Conservation (phyloP, 1,140 invertebrate genomes). For the Chelonus insularis region DNA sequence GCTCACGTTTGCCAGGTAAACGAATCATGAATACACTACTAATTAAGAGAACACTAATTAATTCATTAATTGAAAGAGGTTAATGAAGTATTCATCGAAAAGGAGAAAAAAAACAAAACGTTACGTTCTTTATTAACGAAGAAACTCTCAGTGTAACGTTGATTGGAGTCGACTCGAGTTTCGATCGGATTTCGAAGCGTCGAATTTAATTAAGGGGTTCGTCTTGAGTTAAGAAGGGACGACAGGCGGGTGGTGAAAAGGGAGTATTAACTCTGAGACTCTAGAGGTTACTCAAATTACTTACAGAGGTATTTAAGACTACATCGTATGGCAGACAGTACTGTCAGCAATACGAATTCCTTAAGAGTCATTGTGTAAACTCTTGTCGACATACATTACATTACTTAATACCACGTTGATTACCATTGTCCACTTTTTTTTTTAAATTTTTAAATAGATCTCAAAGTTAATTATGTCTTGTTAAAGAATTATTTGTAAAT, state of each 20-base stretch:
- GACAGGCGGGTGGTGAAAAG: neutral
- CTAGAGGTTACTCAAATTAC: slow-evolving; percentile 28
- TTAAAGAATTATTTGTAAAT: too few relatives aligned
- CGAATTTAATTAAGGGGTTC: slow-evolving; percentile 35
- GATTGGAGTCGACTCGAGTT: slow-evolving; percentile 30
- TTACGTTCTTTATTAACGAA: slow-evolving; percentile 16
- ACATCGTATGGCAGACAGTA: slow-evolving; percentile 38
- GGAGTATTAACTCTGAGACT: slow-evolving; percentile 28
- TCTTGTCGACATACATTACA: slow-evolving; percentile 22
- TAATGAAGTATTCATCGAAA: slow-evolving; percentile 2
- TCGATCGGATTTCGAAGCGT: slow-evolving; percentile 34
- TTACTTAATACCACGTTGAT: slow-evolving; percentile 7
- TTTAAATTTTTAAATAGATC: too few relatives aligned
- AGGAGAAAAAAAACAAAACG: neutral
- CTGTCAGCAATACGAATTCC: slow-evolving; percentile 56
- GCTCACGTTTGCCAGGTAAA: slow-evolving; percentile 32
- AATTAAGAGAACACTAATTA: neutral
- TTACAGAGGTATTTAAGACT: slow-evolving; percentile 21
- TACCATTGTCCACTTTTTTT: too few relatives aligned
- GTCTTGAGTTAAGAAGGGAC: neutral
- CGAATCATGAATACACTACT: neutral
- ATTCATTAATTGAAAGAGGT: neutral
- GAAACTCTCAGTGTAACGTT: slow-evolving; percentile 15
- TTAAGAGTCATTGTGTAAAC: slow-evolving; percentile 44
- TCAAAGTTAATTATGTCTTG: too few relatives aligned